Base-by-base conservation (phyloP, 2,888 invertebrate genomes). In the Leptopilina drosophilae region DNA sequence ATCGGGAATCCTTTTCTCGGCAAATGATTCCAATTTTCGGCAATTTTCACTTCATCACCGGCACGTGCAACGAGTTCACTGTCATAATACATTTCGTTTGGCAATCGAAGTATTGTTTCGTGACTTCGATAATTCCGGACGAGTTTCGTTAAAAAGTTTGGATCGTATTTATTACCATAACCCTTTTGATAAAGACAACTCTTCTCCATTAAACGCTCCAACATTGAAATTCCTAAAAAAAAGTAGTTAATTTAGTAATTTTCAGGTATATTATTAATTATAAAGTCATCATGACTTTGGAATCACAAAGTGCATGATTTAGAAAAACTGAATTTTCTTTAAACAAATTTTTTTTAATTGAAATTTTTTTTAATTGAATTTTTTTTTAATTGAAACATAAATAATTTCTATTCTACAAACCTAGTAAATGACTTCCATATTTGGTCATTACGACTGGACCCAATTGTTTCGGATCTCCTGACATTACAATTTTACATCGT, bases 41-140 rank as follows among this genome's bases (percentile, higher is more conserved):
- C 92, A 49, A 85, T 76, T 5, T 67, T 67, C 0, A 83, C 33
- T 33, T 33, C 85, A 40, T 81, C 65, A 0, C 66, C 80, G 86
- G 86, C 83, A 84, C 89, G 87, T 15, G 80, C 75, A 12, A 73
- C 15, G 8, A 85, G 69, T 86, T 95, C 94, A 77, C 93, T 92
- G 0, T 94, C 92, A 86, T 98, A 98, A 91, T 96, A 97, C 77
- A 96, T 89, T 76, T 93, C 84, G 86, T 96, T 97, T 0, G 96
- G 95, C 7, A 97, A 90, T 1, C 90, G 83, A 5, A 97, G 92
- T 87, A 95, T 95, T 84, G 91, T 93, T 14, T 93, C 91, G 91
- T 96, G 95, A 15, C 95, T 95, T 59, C 97, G 93, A 91, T 94
- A 97, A 92, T 97, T 97, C 82, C 94, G 92, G 26, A 94, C 92